Evolutionary conservation across 2,113 vertebrate genomes (phyloP).

Genomic region (Mungos mungo): DNA sequence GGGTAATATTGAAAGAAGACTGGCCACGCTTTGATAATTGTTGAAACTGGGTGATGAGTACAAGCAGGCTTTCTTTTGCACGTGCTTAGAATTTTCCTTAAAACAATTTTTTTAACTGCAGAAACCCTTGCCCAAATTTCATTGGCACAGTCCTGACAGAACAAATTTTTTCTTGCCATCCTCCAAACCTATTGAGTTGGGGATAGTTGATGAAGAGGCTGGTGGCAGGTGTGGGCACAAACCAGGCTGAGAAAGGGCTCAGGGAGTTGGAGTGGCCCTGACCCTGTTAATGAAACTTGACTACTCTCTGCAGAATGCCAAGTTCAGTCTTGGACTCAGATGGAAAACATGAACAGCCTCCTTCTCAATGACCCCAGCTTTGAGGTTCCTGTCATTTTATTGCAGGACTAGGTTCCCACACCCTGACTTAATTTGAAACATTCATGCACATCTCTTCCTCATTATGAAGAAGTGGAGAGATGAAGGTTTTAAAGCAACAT

Average conservation of each 20-base stretch:
- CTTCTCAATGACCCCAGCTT: conserved; percentile 52
- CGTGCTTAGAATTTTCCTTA: conserved; percentile 49
- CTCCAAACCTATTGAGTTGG: not conserved
- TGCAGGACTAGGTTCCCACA: conserved; percentile 64
- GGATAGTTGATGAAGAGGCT: not conserved
- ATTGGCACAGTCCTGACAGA: not conserved
- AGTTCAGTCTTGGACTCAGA: not conserved
- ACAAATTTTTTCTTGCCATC: not conserved
- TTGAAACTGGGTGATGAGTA: not conserved
- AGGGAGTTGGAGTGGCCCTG: not conserved
- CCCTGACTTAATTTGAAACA: conserved; percentile 72
- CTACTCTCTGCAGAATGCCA: not conserved
- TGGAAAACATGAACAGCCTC: conserved; percentile 40
- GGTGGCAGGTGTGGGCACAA: conserved; percentile 8
- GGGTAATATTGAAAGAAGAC: not conserved
- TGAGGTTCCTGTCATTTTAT: conserved; percentile 54
- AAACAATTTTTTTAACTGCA: not conserved
- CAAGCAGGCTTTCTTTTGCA: not conserved
- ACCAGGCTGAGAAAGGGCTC: not conserved
- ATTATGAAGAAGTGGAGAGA: not conserved
- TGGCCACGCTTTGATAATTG: not conserved
- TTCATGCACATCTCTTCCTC: not conserved
- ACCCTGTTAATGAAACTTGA: not conserved
- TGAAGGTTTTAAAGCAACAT: not conserved
- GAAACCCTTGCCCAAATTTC: not conserved